Evolutionary conservation across 2,113 vertebrate genomes (phyloP), one percentile per base, ranked within the genome.

Genomic region (Columbina picui): DNA sequence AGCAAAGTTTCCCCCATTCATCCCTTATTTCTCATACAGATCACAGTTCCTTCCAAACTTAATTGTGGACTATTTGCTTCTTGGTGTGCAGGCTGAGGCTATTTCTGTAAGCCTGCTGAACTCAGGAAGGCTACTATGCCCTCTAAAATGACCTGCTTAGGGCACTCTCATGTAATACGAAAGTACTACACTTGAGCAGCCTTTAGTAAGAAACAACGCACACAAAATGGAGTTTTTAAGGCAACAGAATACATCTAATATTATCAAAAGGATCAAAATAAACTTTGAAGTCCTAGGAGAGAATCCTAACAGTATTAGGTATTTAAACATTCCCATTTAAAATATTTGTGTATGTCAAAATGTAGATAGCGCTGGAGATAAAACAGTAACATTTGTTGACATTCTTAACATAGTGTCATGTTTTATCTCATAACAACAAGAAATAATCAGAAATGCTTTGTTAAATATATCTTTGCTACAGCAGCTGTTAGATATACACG

Each of bases 291-390:
- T 90, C 64, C 34, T 50, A 14, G 14, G 23, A 88, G 18, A 91
- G 87, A 80, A 83, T 29, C 20, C 75, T 70, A 65, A 50, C 25
- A 74, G 50, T n/a, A 76, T n/a, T 73, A 70, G 50, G 16, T 74
- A 94, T 74, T 16, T 85, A 93, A 94, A 95, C 68, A 88, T 80
- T 94, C 63, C 61, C 67, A 91, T 57, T 25, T 74, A 80, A 94
- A 86, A 50, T 79, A 69, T 19, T 75, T 81, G 39, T 25, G 0
- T 53, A 90, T 63, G 70, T 84, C 55, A 88, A 91, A 76, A 73
- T 4, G 9, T 49, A 19, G 1, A 76, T 2, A 69, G 55, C 18
- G 78, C 17, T 82, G 12, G n/a, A 55, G 68, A 57, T 87, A 94
- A 91, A 55, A 6, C 8, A 22, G 2, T 32, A 68, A 52, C 9